Base-by-base conservation (phyloP, 2,113 vertebrate species). In the Alligator sinensis region DNA sequence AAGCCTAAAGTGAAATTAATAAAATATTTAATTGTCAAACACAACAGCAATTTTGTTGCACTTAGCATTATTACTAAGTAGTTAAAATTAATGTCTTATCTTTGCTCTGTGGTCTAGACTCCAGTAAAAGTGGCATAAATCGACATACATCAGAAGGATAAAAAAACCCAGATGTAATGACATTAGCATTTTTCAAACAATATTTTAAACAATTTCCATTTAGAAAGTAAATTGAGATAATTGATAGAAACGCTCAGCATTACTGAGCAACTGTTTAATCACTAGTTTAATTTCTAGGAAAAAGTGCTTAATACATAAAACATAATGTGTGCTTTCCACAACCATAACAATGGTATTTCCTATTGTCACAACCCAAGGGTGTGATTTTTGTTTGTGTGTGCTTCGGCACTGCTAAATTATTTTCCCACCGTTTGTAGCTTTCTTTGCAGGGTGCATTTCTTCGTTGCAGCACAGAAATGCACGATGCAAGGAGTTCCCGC, bases 251-350 rank as follows among this genome's bases (percentile, higher is more conserved):
- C 93, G 25, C 19, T 12, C 91, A 80, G 93, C 88, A 74, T 79
- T 60, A 92, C 28, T 74, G 92, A 96, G 85, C 60, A 87, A 61
- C 75, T 85, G 90, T 87, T 62, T 87, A 95, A 22, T 11, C 86
- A 84, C 78, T 28, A 54, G 3, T 94, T 77, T 47, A 62, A 24
- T 82, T 95, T 95, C 94, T 88, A 92, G 94, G 82, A 92, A 90
- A 88, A 94, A 91, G 91, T 89, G 38, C 82, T 86, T 96, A 89
- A 91, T 80, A 90, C 77, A 58, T 85, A 92, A 96, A 58, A 1
- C 93, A 81, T 86, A 87, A 27, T n/a, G 15, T 77, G 74, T 91
- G 30, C 79, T 94, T 96, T 88, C 93, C 96, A 47, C 47, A 47
- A 63, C 84, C 84, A 64, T 34, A 96, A 96, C 86, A 93, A 66